Base-by-base conservation (phyloP, 1,140 invertebrate species). In the Subanguina moxae region DNA sequence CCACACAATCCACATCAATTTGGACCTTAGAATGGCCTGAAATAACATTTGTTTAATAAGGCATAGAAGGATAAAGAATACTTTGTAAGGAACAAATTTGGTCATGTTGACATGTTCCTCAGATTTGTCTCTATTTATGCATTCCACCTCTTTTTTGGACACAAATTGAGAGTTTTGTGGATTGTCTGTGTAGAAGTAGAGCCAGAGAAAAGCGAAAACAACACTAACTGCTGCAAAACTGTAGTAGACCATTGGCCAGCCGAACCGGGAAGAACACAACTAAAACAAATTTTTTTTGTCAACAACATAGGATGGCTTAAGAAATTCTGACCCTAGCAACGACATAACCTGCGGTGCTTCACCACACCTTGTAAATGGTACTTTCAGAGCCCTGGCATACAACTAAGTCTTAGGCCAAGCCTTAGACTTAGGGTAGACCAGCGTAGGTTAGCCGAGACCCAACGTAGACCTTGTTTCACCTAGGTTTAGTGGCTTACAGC, bases 161-260 rank as follows among this genome's bases (percentile, higher is more conserved):
- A 75, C 70, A 38, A 27, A 73, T 30, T 32, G 23, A 43, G 76
- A 74, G 19, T 28, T 23, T n/a, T 75, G 59, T 17, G 74, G 74
- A 61, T 68, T 46, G 52, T 75, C 75, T n/a, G 69, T 59, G 48
- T 75, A 75, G 17, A 75, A 30, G 21, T 52, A 46, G 5, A 73
- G 23, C 73, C 73, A 75, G 1, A 62, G 1, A 15, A 23, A 30
- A 21, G 71, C 67, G 13, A 75, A 38, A 32, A 70, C 30, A n/a
- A 70, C 19, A 57, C 73, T 30, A 28, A 43, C 73, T 19, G 61
- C 61, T 9, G 68, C 64, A 48, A 67, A 69, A 64, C 66, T 43
- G 48, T 75, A 76, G 45, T 71, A 75, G 25, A 71, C 56, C 19
- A 58, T 57, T 46, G 70, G 65, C 73, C 74, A 76, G 27, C 73